phyloP scores from a whole-genome alignment of 1,140 invertebrate species.

The Orius laevigatus region DNA sequence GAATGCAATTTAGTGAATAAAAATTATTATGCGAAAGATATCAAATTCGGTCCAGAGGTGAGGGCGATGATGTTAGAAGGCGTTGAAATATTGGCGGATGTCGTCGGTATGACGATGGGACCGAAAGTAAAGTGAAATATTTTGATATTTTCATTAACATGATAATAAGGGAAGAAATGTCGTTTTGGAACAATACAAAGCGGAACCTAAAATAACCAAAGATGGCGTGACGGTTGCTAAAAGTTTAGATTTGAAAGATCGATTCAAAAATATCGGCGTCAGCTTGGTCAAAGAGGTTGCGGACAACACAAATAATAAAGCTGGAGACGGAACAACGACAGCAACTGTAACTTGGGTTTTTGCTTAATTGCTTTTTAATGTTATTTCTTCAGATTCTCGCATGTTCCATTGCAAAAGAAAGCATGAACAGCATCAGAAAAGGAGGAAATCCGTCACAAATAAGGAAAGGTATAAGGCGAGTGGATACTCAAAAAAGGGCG shows the following conservation, averaged over 20 bases:
- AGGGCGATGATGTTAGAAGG: slow-evolving; percentile 11
- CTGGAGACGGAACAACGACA: slow-evolving; percentile 58
- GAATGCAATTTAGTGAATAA: no score
- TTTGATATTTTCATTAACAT: background rate
- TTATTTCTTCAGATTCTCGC: slow-evolving; percentile 4
- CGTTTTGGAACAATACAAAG: slow-evolving; percentile 57
- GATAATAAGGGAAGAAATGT: slow-evolving; percentile 50
- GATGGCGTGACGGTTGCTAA: slow-evolving; percentile 67
- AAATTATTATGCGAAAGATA: slow-evolving; percentile 10
- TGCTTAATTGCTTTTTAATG: background rate
- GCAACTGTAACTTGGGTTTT: slow-evolving; percentile 41
- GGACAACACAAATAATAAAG: slow-evolving; percentile 58
- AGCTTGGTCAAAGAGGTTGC: slow-evolving; percentile 59
- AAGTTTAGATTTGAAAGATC: slow-evolving; percentile 52
- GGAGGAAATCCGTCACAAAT: slow-evolving; percentile 5
- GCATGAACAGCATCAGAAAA: slow-evolving; percentile 2
- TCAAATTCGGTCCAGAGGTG: slow-evolving; percentile 10
- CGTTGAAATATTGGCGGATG: slow-evolving; percentile 11
- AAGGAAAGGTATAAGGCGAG: no score
- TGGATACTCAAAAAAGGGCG: no score
- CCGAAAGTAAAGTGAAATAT: slow-evolving; percentile 8
- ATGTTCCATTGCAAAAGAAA: slow-evolving; percentile 1
- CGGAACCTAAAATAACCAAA: slow-evolving; percentile 58
- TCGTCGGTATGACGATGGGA: slow-evolving; percentile 13
- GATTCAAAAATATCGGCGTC: slow-evolving; percentile 57